Evolutionary conservation across 2,888 invertebrate genomes (phyloP).

Genomic region (Spilarctia lutea): DNA sequence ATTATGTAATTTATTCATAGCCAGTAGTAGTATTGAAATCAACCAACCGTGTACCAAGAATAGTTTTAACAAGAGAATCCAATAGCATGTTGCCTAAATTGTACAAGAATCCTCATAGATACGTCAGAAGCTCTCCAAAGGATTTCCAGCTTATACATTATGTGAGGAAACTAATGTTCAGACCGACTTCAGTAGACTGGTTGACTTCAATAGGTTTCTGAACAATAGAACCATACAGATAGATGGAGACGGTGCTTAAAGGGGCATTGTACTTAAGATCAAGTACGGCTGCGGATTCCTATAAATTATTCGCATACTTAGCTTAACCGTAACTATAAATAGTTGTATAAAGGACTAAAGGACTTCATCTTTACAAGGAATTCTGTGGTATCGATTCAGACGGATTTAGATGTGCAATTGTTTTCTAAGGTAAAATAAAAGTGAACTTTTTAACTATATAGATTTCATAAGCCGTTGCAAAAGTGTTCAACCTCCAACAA

Average conservation of each 20-base stretch:
- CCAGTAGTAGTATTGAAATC: no score
- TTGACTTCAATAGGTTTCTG: background rate
- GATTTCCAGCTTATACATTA: background rate
- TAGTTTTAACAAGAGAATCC: no score
- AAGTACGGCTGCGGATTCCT: background rate
- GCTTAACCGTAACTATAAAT: no score
- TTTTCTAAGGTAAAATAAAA: background rate
- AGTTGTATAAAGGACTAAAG: no score
- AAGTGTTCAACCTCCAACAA: no score
- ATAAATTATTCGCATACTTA: slow-evolving; percentile 1
- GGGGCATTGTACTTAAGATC: background rate
- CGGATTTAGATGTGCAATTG: background rate
- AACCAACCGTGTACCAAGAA: no score
- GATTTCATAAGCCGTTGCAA: no score
- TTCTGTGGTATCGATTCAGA: background rate
- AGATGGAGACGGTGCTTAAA: background rate
- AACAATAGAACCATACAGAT: background rate
- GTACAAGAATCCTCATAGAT: background rate
- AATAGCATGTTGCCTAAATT: background rate
- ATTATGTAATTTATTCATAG: no score
- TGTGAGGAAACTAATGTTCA: background rate
- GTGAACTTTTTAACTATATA: no score
- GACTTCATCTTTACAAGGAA: no score
- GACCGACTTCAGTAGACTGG: background rate
- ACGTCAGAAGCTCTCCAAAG: background rate